These are phyloP conservation scores for Aspidiotus rigidus DNA, from an alignment of 2,888 invertebrate genomes.

Conservation along the genomic window DNA sequence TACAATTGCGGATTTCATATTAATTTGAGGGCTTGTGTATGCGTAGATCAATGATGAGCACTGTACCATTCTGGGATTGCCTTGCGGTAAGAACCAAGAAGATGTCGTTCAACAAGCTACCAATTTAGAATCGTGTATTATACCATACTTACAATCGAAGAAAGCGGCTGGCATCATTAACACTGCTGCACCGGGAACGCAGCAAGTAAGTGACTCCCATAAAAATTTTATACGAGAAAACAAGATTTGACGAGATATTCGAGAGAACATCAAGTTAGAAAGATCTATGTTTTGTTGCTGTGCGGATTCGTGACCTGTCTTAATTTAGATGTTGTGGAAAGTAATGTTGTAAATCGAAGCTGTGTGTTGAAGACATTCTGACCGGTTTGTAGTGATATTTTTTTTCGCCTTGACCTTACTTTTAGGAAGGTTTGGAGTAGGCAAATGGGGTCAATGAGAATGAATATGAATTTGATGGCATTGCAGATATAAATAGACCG, in stretches of 20 bases:
- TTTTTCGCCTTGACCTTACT: no score
- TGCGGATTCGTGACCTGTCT: not conserved
- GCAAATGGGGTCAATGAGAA: no score
- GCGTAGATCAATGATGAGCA: conserved; percentile 84
- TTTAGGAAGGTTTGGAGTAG: no score
- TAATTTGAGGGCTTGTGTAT: not conserved
- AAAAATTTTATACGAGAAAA: not conserved
- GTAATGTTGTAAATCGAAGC: no score
- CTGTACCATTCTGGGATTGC: conserved; percentile 88
- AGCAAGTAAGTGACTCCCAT: conserved; percentile 52
- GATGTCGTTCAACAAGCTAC: conserved; percentile 89
- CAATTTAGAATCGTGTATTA: conserved; percentile 82
- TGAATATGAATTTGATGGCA: no score
- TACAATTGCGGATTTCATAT: not conserved
- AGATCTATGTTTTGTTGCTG: conserved; percentile 3
- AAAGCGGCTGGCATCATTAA: conserved; percentile 98
- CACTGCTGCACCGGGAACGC: conserved; percentile 81
- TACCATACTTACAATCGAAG: conserved; percentile 91
- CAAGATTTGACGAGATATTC: not conserved
- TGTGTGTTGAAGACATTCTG: no score
- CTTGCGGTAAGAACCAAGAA: conserved; percentile 88
- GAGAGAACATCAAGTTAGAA: not conserved
- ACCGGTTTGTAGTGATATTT: no score
- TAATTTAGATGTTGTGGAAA: no score
- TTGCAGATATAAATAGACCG: no score